Base-by-base conservation (phyloP, 1,140 invertebrate species). In the Heliothis virescens region DNA sequence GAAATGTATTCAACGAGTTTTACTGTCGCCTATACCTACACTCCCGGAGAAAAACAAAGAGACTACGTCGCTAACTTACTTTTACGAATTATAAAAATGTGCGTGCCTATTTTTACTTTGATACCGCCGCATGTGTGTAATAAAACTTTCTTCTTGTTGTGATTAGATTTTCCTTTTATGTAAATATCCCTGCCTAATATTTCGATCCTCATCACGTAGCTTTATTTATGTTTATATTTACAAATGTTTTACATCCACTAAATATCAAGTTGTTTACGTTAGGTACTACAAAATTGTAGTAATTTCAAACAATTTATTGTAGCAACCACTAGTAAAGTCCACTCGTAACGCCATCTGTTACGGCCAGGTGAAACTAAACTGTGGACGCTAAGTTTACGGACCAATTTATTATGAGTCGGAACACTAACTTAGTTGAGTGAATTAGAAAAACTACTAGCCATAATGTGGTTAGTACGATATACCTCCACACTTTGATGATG, bases 1-100 rank as follows among this genome's bases (percentile, higher is more conserved):
- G 89, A 90, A 90, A 92, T 87, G 89, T 92, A 89, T 90, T 90
- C 85, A 89, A 84, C 82, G 79, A 78, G 83, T 76, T 88, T 91
- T 89, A 91, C 85, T 85, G 85, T 83, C 86, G 84, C 53, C 72
- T 67, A 62, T 79, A 79, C 72, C 62, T 81, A 74, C 60, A 47
- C 74, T 73, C 69, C 29, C 74, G 29, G 47, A 73, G 78, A 82
- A 67, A 62, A 75, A 75, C 60, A 69, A 77, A 67, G 67, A 77
- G 47, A 75, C 62, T 53, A 47, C 41, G 59, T 57, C 29, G 67
- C 67, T 80, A 80, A 83, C 75, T 79, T 74, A 63, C 82, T 79
- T 79, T 79, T 62, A 79, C 62, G 81, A 72, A 79, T 79, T 77
- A 77, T 69, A 57, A 65, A 67, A 77, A 53, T 50, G 29, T 57